Conservation (phyloP, 1,140 invertebrate species). For the Penaeus japonicus region DNA sequence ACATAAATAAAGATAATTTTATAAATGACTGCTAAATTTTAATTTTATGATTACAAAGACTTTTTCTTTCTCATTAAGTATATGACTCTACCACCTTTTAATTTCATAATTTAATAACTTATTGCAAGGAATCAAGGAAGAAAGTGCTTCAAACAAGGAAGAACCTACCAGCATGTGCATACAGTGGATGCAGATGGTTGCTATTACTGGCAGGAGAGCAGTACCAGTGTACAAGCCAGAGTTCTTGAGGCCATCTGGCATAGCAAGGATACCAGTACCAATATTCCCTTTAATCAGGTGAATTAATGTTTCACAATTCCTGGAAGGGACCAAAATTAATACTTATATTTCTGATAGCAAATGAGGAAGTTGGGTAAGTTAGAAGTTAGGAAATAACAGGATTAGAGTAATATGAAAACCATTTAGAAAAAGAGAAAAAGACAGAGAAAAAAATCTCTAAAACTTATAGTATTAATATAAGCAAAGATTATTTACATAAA, state of each 20-base stretch:
- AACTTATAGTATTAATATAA: no score
- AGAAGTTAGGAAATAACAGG: no score
- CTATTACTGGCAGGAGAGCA: slow-evolving; percentile 78
- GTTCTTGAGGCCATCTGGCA: slow-evolving; percentile 86
- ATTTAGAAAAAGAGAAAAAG: neutral
- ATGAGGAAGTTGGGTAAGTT: no score
- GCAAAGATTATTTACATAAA: no score
- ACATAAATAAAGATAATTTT: neutral
- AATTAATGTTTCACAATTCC: slow-evolving; percentile 81
- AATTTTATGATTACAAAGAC: no score
- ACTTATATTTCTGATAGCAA: neutral
- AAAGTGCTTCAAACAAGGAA: neutral
- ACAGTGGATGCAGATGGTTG: slow-evolving; percentile 82
- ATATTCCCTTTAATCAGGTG: slow-evolving; percentile 85
- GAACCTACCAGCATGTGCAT: slow-evolving; percentile 82
- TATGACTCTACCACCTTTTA: neutral
- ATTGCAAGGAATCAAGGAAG: neutral
- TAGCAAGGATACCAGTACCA: slow-evolving; percentile 83
- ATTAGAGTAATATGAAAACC: no score
- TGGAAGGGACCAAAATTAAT: slow-evolving; percentile 47
- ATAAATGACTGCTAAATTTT: no score
- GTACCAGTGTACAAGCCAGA: slow-evolving; percentile 77
- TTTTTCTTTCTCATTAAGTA: no score
- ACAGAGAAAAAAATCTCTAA: neutral
- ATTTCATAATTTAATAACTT: neutral